A percentile compares a stretch with the other conserved stretches of the same genome.
Evolutionary conservation across 1,140 invertebrate species (phyloP).

Genomic region (Platorchestia sp.): DNA sequence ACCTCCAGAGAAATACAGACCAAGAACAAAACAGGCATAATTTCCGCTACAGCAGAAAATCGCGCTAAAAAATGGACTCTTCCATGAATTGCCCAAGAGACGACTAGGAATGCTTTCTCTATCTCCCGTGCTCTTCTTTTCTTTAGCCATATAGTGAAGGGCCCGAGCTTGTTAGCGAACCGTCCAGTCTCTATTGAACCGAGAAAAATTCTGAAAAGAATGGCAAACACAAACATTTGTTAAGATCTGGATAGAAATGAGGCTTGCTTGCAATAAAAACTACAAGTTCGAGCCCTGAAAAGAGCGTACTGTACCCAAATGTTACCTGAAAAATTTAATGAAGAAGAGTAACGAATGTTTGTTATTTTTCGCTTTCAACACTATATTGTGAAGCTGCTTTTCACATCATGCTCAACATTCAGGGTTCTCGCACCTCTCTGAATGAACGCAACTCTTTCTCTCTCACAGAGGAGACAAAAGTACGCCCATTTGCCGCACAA

Average conservation of each 20-base stretch:
- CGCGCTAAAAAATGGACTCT: neutral
- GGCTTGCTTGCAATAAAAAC: neutral
- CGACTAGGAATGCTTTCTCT: neutral
- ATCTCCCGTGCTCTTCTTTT: neutral
- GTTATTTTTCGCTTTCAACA: neutral
- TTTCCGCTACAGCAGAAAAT: neutral
- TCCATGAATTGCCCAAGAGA: neutral
- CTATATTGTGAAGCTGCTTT: neutral
- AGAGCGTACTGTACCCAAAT: neutral
- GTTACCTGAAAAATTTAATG: neutral
- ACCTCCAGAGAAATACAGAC: neutral
- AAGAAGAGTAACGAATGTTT: neutral
- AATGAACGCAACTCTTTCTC: no score
- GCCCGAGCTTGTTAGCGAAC: constrained; percentile 21
- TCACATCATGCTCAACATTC: neutral
- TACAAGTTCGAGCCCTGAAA: neutral
- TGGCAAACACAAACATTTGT: constrained; percentile 13
- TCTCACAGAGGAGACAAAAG: no score
- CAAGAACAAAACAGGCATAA: neutral
- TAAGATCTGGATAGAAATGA: constrained; percentile 14
- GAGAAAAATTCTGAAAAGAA: constrained; percentile 14
- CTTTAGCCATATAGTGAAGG: neutral
- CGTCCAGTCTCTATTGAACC: constrained; percentile 4
- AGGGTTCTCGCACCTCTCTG: no score
- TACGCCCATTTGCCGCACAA: no score